A percentile compares a stretch with the other conserved stretches of the same genome.
Conservation (phyloP, 2,113 vertebrate genomes). For the Athene noctua region DNA sequence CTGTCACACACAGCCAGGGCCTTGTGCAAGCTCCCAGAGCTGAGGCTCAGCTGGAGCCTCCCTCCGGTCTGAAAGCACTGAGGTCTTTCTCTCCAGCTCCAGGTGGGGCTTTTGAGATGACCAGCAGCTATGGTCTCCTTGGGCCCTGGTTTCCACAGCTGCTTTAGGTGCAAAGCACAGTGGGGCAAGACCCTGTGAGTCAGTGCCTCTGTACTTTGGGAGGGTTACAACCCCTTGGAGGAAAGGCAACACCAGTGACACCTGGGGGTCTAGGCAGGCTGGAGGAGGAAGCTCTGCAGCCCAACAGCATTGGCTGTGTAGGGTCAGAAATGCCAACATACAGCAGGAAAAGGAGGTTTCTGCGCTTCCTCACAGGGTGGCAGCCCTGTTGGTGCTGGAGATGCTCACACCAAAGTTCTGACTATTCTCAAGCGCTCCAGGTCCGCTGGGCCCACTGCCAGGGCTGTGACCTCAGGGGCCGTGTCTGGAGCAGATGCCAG, state of each 20-base stretch:
- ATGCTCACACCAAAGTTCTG: neutral
- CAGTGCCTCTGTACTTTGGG: accelerated
- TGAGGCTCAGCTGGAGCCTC: neutral
- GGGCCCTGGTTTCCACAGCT: neutral
- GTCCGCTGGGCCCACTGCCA: neutral
- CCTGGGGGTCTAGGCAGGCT: neutral
- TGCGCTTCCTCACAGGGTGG: neutral
- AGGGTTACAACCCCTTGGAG: neutral
- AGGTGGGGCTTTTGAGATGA: neutral
- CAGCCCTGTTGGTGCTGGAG: accelerated
- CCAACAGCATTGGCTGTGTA: neutral
- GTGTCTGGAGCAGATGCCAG: neutral
- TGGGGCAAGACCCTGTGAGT: neutral
- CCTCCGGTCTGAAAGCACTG: neutral
- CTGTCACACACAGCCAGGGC: neutral
- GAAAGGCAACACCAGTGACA: neutral
- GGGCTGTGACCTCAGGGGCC: neutral
- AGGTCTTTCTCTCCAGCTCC: neutral
- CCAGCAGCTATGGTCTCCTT: neutral
- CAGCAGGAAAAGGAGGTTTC: neutral
- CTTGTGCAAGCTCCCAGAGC: neutral
- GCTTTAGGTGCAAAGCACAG: neutral
- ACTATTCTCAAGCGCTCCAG: neutral
- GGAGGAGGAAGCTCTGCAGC: neutral
- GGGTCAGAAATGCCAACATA: neutral